Base-by-base conservation (phyloP, 2,888 invertebrate species). In the Plusia festucae region DNA sequence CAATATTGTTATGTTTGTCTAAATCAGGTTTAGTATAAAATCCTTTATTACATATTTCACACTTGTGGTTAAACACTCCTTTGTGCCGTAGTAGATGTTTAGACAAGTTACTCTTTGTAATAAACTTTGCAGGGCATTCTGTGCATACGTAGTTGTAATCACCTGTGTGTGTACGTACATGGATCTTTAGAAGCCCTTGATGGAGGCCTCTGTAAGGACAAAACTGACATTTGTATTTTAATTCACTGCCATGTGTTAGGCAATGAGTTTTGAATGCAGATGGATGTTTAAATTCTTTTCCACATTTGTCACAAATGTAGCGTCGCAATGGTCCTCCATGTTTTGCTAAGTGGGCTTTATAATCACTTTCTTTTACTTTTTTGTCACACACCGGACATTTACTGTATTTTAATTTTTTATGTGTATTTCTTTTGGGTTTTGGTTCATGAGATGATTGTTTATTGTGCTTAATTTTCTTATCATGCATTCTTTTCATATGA, bases 231-330 rank as follows among this genome's bases (percentile, higher is more conserved):
- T 86, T 82, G 61, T 70, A 86, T 67, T 86, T 85, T 20, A 86
- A 77, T 52, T 83, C 85, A 30, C 72, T 81, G 5, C 81, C 79
- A 53, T 89, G 89, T 15, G 79, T 85, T 32, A 88, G 64, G 32
- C 61, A 63, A 55, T 89, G 89, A 4, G 83, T 83, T 63, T 79
- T 78, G 30, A 88, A 86, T 30, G 84, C 73, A 32, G 82, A 84
- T 18, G 55, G 60, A n/a, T 79, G 73, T 60, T 72, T 79, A 30
- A 85, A 85, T 32, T 78, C 82, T 59, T 79, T 86, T 1, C 88
- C 88, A 65, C 88, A 89, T 69, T 83, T 74, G 27, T 89, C 88
- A 71, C 88, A 89, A 13, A 89, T 70, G 60, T 82, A 88, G 1
- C 61, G 74, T 44, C 65, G 79, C 20, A 30, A 59, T 13, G 69